Percentiles rank a stretch among this genome's conserved stretches.
Evolutionary conservation across 2,888 invertebrate genomes (phyloP).

Genomic region (Horisme vitalbata): DNA sequence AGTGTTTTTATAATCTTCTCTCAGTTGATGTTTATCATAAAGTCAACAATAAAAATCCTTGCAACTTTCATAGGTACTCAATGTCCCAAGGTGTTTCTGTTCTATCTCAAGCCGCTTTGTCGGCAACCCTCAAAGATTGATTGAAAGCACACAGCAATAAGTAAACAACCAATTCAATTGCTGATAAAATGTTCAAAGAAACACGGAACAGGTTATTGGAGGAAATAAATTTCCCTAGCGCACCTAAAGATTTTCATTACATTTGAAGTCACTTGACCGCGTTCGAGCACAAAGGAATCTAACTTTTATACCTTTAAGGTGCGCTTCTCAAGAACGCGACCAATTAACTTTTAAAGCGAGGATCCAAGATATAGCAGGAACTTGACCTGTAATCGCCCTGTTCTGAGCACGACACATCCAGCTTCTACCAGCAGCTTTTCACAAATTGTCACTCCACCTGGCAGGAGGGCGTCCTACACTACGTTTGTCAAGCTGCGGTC

Average conservation of each 20-base stretch:
- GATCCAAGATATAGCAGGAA: too few relatives aligned
- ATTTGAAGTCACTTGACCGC: conserved; percentile 65
- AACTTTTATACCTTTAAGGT: conserved; percentile 72
- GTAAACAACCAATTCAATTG: conserved; percentile 33
- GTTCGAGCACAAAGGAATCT: conserved; percentile 64
- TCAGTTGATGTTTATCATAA: neutral
- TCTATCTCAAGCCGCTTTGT: conserved; percentile 29
- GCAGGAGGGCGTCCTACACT: too few relatives aligned
- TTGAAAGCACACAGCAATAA: conserved; percentile 32
- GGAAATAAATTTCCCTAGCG: conserved; percentile 58
- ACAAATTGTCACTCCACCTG: too few relatives aligned
- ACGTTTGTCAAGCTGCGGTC: too few relatives aligned
- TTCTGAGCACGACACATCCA: too few relatives aligned
- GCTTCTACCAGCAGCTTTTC: too few relatives aligned
- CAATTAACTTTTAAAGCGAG: too few relatives aligned
- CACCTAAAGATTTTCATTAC: conserved; percentile 70
- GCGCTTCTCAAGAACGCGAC: too few relatives aligned
- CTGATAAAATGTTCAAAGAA: conserved; percentile 39
- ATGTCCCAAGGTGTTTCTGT: conserved; percentile 14
- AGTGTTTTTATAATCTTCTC: neutral
- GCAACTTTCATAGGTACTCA: neutral
- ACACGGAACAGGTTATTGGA: conserved; percentile 44
- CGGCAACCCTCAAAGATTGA: conserved; percentile 28
- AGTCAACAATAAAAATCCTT: neutral
- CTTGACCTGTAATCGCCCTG: too few relatives aligned